Evolutionary conservation across 2,113 vertebrate species (phyloP).

Genomic region (Planiliza haematocheilus): DNA sequence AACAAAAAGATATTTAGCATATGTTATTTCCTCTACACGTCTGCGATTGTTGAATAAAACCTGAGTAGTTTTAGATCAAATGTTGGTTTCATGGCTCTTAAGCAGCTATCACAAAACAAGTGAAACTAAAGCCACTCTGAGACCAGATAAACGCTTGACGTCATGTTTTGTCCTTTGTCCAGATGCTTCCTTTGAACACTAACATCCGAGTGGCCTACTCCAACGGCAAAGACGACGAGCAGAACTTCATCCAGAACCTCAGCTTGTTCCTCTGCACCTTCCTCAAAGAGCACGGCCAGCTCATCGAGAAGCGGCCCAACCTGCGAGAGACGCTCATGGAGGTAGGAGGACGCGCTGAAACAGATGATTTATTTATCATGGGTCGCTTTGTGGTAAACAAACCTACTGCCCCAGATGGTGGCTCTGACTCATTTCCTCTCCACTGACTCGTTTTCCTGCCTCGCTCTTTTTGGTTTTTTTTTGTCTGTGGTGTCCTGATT

Average conservation of each 20-base stretch:
- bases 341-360: conserved; percentile 74
- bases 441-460: not conserved
- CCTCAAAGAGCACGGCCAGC: conserved; percentile 94
- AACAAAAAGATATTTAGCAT: too few species aligned
- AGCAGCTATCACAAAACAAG: too few species aligned
- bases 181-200: conserved; percentile 98
- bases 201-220: conserved; percentile 94
- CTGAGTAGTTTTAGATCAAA: too few species aligned
- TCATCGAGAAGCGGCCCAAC: conserved; percentile 93
- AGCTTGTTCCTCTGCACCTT: conserved; percentile 98
- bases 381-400: not conserved
- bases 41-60: too few species aligned
- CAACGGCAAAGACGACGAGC: conserved; percentile 97
- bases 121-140: not conserved
- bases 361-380: too few species aligned
- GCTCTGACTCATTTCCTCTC: not conserved
- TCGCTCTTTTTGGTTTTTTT: not conserved
- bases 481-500: not conserved
- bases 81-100: too few species aligned
- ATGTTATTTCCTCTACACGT: too few species aligned
- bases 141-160: not conserved
- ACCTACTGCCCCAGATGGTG: not conserved
- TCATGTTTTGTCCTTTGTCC: conserved; percentile 7
- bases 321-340: conserved; percentile 95
- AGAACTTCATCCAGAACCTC: conserved; percentile 98